These are phyloP conservation scores for Xiphophorus couchianus DNA, from an alignment of 2,113 vertebrate genomes.

Conservation along the genomic window DNA sequence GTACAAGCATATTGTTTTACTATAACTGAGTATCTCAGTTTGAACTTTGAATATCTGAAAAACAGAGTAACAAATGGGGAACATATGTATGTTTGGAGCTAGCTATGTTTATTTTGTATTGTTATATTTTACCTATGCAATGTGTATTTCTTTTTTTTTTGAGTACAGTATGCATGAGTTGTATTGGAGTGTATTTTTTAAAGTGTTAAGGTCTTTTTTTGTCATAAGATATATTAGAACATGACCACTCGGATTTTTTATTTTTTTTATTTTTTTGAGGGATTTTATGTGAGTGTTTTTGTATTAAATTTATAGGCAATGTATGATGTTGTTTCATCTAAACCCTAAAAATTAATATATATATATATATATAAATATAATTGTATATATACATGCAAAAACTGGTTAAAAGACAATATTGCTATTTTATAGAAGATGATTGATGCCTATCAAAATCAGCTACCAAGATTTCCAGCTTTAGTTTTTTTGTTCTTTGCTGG, in stretches of 20 bases:
- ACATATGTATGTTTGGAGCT: conserved; percentile 14
- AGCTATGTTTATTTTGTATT: conserved; percentile 7
- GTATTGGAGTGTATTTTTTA: conserved; percentile 39
- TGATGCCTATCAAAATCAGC: neutral
- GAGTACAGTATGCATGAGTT: conserved; percentile 33
- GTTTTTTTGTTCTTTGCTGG: neutral
- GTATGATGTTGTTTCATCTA: conserved; percentile 49
- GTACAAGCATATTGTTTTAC: conserved; percentile 4
- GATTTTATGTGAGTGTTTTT: conserved; percentile 10
- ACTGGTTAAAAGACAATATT: neutral
- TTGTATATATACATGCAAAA: neutral
- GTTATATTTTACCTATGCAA: conserved; percentile 67
- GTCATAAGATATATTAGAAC: conserved; percentile 33
- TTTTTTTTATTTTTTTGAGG: conserved; percentile 20
- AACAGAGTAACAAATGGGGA: neutral
- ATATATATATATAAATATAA: conserved; percentile 49
- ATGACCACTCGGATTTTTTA: conserved; percentile 56
- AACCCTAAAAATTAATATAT: conserved; percentile 58
- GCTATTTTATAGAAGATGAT: neutral
- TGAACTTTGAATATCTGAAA: conserved; percentile 12
- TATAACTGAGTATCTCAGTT: conserved; percentile 9
- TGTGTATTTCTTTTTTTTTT: conserved; percentile 63
- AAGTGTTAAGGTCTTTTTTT: conserved; percentile 20
- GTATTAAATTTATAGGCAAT: conserved; percentile 39
- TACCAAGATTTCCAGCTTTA: neutral